phyloP scores from a whole-genome alignment of 1,140 invertebrate species.

The Oreohelix idahoensis region DNA sequence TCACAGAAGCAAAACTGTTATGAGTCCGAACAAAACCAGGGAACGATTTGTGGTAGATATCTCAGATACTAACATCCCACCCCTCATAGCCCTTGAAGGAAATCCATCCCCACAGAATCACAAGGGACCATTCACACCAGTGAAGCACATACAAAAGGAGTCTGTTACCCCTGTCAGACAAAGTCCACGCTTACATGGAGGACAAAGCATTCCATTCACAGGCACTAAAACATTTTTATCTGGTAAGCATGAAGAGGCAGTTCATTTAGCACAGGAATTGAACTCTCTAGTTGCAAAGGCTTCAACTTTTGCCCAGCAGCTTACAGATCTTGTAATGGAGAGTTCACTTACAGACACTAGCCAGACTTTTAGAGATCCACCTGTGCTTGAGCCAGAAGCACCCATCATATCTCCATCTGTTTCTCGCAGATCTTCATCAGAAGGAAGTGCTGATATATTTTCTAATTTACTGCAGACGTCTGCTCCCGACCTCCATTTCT shows the following conservation, averaged over 20 bases:
- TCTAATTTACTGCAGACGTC: slow-evolving; percentile 1
- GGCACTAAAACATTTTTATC: slow-evolving; percentile 14
- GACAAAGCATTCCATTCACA: background rate
- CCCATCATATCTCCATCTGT: slow-evolving; percentile 41
- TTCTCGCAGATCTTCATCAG: slow-evolving; percentile 27
- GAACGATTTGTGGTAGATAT: background rate
- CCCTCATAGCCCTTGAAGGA: background rate
- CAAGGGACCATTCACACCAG: background rate
- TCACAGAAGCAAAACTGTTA: background rate
- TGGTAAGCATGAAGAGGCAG: slow-evolving; percentile 21
- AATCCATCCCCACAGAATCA: background rate
- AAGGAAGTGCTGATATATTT: slow-evolving; percentile 11
- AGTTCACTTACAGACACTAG: slow-evolving; percentile 5
- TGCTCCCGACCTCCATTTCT: background rate
- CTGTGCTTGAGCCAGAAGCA: slow-evolving; percentile 42
- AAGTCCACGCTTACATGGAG: slow-evolving; percentile 31
- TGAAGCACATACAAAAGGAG: background rate
- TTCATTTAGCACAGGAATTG: slow-evolving; percentile 26
- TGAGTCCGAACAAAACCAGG: background rate
- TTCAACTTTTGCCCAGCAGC: slow-evolving; percentile 32
- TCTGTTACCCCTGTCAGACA: slow-evolving; percentile 30
- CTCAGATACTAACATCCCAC: slow-evolving; percentile 7
- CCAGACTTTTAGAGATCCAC: slow-evolving; percentile 42
- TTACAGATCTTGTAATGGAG: slow-evolving; percentile 37
- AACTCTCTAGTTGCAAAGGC: slow-evolving; percentile 40